Conservation (phyloP, 2,797 vertebrate species). For the Chiloscyllium punctatum region DNA sequence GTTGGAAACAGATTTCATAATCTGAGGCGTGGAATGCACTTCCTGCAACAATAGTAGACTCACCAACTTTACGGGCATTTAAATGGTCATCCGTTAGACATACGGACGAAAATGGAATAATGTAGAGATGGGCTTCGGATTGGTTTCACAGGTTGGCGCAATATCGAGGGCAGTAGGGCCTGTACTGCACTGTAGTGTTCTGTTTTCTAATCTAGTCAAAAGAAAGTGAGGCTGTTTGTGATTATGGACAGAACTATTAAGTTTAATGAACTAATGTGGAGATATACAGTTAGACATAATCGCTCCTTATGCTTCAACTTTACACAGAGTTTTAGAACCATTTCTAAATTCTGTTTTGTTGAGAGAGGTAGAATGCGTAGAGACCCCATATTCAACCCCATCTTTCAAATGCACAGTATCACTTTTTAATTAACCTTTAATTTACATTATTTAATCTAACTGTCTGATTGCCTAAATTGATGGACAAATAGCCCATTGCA, state of each 20-base stretch:
- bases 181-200: too few species aligned
- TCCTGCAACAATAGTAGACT: too few species aligned
- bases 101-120: too few species aligned
- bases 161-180: too few species aligned
- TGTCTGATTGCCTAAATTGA: not conserved
- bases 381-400: not conserved
- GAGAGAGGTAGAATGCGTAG: not conserved
- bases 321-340: not conserved
- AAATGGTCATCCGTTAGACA: too few species aligned
- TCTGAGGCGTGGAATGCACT: too few species aligned
- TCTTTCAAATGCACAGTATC: not conserved
- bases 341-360: not conserved
- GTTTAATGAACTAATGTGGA: not conserved
- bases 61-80: too few species aligned
- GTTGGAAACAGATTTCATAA: too few species aligned
- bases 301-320: not conserved
- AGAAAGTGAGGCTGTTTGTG: not conserved
- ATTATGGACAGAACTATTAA: not conserved
- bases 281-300: not conserved
- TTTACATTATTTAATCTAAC: not conserved
- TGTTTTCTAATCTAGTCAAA: not conserved
- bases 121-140: too few species aligned
- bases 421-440: not conserved
- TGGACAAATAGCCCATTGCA: not conserved
- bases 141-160: too few species aligned